phyloP scores from a whole-genome alignment of 2,888 invertebrate genomes.

The Nebria salina region DNA sequence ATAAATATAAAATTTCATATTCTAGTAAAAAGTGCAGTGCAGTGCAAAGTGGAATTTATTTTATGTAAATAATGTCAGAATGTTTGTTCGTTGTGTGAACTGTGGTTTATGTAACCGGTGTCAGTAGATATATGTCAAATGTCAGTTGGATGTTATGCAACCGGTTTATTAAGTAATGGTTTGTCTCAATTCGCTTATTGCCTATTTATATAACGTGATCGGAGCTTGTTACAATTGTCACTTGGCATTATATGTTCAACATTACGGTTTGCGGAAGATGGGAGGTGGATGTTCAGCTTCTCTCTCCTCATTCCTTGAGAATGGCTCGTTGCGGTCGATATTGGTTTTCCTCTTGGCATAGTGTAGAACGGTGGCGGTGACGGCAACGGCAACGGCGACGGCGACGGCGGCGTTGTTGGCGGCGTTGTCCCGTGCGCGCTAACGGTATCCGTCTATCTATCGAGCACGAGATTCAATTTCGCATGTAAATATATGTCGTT shows the following conservation, averaged over 20 bases:
- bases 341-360: slow-evolving; percentile 6
- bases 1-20: neutral
- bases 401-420: neutral
- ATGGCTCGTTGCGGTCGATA: slow-evolving; percentile 20
- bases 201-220: slow-evolving; percentile 37
- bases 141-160: slow-evolving; percentile 1
- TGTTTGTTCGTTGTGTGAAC: neutral
- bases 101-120: neutral
- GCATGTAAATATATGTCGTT: slow-evolving; percentile 44
- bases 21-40: neutral
- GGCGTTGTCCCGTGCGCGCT: too few relatives aligned
- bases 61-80: neutral
- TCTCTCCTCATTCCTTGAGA: slow-evolving; percentile 9
- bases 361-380: too few relatives aligned
- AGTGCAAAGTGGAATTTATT: neutral
- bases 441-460: slow-evolving; percentile 29
- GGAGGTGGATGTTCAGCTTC: neutral
- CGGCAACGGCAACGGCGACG: too few relatives aligned
- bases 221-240: slow-evolving; percentile 41
- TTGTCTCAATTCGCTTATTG: slow-evolving; percentile 12
- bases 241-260: slow-evolving; percentile 29
- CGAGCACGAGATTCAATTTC: slow-evolving; percentile 41
- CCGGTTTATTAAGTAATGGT: slow-evolving; percentile 13
- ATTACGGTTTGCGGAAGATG: slow-evolving; percentile 8
- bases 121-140: neutral